phyloP scores from a whole-genome alignment of 2,113 vertebrate genomes.

The Cathartes aura region DNA sequence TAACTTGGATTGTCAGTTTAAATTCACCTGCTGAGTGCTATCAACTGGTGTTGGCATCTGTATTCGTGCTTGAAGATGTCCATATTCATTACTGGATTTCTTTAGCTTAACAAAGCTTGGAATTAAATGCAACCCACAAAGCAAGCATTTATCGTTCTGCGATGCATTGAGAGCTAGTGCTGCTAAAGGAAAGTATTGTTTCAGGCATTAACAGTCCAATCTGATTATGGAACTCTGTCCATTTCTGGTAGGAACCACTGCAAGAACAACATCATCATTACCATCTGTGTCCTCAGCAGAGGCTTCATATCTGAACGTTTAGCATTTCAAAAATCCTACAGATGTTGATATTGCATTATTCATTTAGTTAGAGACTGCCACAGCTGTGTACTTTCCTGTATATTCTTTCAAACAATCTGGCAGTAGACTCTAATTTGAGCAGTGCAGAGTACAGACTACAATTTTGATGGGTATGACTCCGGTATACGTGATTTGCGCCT shows the following conservation, averaged over 20 bases:
- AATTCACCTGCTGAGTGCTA: conserved; percentile 1
- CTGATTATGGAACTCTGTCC: not conserved
- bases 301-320: conserved; percentile 25
- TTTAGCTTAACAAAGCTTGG: conserved; percentile 60
- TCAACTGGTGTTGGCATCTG: conserved; percentile 28
- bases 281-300: conserved; percentile 43
- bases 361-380: conserved; percentile 27
- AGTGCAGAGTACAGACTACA: not conserved
- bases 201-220: not conserved
- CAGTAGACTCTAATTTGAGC: conserved; percentile 40
- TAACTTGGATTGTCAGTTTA: conserved; percentile 36
- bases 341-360: conserved; percentile 71
- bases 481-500: not conserved
- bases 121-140: conserved; percentile 55
- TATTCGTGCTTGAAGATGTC: conserved; percentile 38
- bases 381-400: conserved; percentile 60
- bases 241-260: not conserved
- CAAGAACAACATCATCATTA: conserved; percentile 16
- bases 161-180: not conserved
- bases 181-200: conserved; percentile 40
- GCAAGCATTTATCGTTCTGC: conserved; percentile 21
- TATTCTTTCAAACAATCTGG: conserved; percentile 57
- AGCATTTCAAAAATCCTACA: conserved; percentile 68
- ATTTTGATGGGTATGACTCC: not conserved
- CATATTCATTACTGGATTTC: conserved; percentile 42